Evolutionary conservation across 2,888 invertebrate species (phyloP), one percentile per base, ranked within the genome.

Genomic region (Bembecia ichneumoniformis): DNA sequence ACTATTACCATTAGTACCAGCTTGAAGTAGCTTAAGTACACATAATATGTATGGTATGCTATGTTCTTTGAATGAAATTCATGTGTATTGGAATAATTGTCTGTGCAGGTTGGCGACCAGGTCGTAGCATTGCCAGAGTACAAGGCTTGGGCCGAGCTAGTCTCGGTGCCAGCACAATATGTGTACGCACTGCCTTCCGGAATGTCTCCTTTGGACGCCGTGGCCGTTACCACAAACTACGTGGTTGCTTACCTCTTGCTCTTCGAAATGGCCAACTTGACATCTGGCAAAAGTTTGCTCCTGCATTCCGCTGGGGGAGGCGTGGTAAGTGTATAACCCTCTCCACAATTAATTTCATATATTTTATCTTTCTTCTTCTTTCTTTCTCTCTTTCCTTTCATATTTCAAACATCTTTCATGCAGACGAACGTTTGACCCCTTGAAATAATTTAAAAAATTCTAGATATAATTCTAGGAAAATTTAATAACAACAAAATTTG

Each of bases 241-340:
- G 90, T 94, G 56, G 93, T 96, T 5, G 96, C 96, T 15, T 92
- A 96, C 74, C 91, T 95, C 63, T 87, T 96, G 62, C 90, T 96
- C 48, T 95, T 95, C 81, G 95, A 96, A 71, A 88, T 95, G 76
- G 94, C 93, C 50, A 92, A 92, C 61, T 84, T 96, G 47, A 88
- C 91, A 11, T 89, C 92, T 35, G 95, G 94, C 58, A 94, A 95
- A 84, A 93, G 92, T 56, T 88, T 96, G 9, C 88, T 96, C 52
- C 89, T 96, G 11, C 95, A 96, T 74, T 95, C 95, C 35, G 94
- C 94, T 62, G 96, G 95, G 35, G 96, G 96, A 53, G 95, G 95
- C 53, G 94, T 96, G 89, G 96, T 94, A 82, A 92, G 94, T 91
- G n/a, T 15, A 40, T 5, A 40, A 40, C 40, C 11, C 14, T n/a